phyloP scores from a whole-genome alignment of 2,888 invertebrate species.

The Spilarctia lutea region DNA sequence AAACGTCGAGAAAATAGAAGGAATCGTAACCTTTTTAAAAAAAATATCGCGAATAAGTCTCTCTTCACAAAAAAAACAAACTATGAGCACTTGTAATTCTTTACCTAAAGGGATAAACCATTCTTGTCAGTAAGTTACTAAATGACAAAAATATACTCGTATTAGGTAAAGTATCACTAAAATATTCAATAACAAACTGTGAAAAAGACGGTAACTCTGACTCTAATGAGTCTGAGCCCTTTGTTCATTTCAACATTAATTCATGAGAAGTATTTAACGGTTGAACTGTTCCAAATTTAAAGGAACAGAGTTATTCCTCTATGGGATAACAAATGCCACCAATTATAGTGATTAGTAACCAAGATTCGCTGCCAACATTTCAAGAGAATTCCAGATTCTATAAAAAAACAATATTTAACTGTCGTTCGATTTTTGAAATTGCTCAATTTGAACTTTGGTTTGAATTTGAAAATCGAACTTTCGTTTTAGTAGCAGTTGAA shows the following conservation, averaged over 20 bases:
- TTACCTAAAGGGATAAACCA: no score
- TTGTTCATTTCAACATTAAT: slow-evolving; percentile 13
- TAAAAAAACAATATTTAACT: slow-evolving; percentile 6
- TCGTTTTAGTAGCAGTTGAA: background rate
- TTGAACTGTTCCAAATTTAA: slow-evolving; percentile 19
- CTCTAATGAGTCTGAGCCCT: background rate
- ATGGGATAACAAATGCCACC: slow-evolving; percentile 23
- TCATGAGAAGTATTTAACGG: slow-evolving; percentile 18
- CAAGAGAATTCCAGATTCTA: background rate
- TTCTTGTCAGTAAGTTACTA: no score
- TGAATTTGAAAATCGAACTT: background rate
- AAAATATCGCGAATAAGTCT: no score
- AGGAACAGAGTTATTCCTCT: slow-evolving; percentile 15
- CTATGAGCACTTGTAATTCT: no score
- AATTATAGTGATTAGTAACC: slow-evolving; percentile 20
- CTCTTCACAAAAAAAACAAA: no score
- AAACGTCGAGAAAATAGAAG: no score
- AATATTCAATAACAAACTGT: background rate
- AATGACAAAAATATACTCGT: no score
- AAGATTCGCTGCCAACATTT: slow-evolving; percentile 24
- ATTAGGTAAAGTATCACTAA: background rate
- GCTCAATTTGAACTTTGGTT: background rate
- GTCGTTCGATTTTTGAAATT: slow-evolving; percentile 8
- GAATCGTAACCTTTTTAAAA: no score
- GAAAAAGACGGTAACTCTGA: background rate